phyloP scores from a whole-genome alignment of 2,113 vertebrate species.

The Ailuropoda melanoleuca region DNA sequence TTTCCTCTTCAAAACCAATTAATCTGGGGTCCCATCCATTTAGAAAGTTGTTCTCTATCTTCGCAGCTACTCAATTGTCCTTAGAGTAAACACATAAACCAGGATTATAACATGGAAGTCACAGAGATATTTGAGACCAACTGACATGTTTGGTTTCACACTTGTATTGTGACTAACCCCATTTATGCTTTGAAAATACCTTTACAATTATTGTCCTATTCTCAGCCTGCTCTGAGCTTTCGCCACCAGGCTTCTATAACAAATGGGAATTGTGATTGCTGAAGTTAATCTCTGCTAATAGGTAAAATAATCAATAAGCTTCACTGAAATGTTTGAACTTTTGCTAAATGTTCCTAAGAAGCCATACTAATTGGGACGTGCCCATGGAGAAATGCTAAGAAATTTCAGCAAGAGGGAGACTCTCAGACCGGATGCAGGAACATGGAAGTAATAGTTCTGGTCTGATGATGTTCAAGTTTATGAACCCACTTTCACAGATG shows the following conservation, averaged over 20 bases:
- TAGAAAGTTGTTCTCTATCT: not conserved
- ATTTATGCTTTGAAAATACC: not conserved
- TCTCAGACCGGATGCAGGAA: not conserved
- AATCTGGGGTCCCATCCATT: not conserved
- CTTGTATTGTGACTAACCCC: not conserved
- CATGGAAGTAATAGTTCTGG: not conserved
- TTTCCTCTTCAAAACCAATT: not conserved
- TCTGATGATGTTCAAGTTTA: not conserved
- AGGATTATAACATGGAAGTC: not conserved
- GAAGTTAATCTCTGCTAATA: not conserved
- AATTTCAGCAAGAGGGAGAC: not conserved
- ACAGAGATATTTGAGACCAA: not conserved
- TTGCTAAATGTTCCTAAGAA: not conserved
- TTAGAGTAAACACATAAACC: not conserved
- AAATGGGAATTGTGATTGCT: not conserved
- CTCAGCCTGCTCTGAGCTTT: not conserved
- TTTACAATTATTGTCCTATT: not conserved
- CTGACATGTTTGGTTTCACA: not conserved
- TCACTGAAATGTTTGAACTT: conserved; percentile 18
- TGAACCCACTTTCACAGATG: not conserved
- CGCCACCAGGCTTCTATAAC: not conserved
- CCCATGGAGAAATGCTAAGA: not conserved
- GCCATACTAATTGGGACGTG: not conserved
- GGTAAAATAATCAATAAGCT: not conserved
- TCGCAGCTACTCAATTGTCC: not conserved